These are phyloP conservation scores for Siphlonurus alternatus DNA, from an alignment of 2,888 invertebrate species.

Conservation along the genomic window DNA sequence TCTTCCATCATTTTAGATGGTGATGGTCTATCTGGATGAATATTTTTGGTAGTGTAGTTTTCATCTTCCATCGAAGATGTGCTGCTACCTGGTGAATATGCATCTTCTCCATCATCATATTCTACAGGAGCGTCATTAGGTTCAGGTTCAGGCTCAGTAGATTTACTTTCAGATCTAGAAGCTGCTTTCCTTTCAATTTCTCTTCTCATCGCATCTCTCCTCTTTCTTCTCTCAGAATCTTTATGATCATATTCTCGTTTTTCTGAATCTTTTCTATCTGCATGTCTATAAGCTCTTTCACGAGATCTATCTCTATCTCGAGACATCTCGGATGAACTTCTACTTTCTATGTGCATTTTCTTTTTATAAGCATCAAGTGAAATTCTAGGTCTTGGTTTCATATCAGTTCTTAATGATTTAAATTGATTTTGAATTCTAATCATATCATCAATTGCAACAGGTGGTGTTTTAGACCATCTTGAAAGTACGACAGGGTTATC, in stretches of 20 bases:
- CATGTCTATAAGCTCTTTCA: background rate
- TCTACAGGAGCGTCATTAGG: too few species aligned
- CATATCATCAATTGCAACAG: background rate
- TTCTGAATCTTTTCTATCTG: background rate
- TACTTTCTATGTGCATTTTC: background rate
- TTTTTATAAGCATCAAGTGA: background rate
- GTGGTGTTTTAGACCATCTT: background rate
- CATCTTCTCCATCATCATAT: too few species aligned
- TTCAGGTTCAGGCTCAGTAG: too few species aligned
- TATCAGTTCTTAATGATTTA: background rate
- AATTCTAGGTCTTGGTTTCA: background rate
- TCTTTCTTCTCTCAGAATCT: background rate
- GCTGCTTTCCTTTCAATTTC: background rate
- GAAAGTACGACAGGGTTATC: background rate
- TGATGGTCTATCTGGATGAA: too few species aligned
- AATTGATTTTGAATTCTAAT: background rate
- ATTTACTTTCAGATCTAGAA: background rate
- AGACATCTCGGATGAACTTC: background rate
- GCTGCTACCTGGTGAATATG: too few species aligned
- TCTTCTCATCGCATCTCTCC: background rate
- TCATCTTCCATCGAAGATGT: too few species aligned
- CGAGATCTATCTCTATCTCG: background rate
- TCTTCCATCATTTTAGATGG: too few species aligned
- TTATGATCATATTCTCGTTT: background rate
- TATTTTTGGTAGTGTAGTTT: too few species aligned